Conservation (phyloP, 2,888 invertebrate genomes). For the Eubasilissa splendida region DNA sequence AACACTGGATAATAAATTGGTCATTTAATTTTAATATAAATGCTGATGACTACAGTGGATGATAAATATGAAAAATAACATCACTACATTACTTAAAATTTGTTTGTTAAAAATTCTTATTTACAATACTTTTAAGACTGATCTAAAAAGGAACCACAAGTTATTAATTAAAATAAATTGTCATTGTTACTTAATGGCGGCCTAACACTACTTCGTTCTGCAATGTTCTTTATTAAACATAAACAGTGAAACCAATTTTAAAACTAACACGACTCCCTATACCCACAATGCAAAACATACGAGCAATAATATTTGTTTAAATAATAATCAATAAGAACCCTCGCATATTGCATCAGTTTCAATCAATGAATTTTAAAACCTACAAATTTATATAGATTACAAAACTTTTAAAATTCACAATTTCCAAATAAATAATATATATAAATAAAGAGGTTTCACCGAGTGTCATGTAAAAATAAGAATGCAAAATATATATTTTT, state of each 20-base stretch:
- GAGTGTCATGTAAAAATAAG: conserved; percentile 14
- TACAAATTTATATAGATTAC: not conserved
- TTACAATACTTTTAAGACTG: no score
- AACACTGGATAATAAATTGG: conserved; percentile 37
- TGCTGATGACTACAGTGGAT: not conserved
- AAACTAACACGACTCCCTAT: not conserved
- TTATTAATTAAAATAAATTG: not conserved
- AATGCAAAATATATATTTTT: conserved; percentile 30
- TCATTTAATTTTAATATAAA: conserved; percentile 27
- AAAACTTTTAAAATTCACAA: conserved; percentile 6
- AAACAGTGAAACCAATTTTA: not conserved
- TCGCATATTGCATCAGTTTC: not conserved
- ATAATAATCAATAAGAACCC: no score
- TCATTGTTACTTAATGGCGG: not conserved
- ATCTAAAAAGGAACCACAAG: not conserved
- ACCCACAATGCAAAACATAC: not conserved
- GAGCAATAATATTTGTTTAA: not conserved
- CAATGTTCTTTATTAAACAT: not conserved
- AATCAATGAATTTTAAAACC: not conserved
- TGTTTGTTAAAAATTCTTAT: no score
- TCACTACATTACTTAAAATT: no score
- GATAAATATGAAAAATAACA: no score
- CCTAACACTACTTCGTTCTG: not conserved
- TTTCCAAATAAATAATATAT: not conserved
- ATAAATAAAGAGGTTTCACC: conserved; percentile 21